Base-by-base conservation (phyloP, 1,140 invertebrate genomes). In the Berghia stephanieae region DNA sequence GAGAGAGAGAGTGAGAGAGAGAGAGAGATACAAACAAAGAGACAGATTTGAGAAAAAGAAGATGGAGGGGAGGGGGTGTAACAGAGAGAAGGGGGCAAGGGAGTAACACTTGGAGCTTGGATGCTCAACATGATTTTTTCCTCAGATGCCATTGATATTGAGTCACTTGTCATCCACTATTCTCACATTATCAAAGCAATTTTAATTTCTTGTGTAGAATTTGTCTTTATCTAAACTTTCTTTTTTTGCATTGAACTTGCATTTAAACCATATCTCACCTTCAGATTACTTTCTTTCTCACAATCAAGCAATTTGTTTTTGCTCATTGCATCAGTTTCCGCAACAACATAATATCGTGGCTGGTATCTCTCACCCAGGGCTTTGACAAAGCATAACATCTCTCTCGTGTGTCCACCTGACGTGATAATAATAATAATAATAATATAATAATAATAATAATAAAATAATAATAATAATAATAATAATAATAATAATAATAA, bases 311-410 rank as follows among this genome's bases (percentile, higher is more conserved):
- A 90, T 91, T 94, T 95, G 38, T 87, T 82, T 69, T 88, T 84
- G 85, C 96, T 98, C 49, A 93, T 94, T 34, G 84, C 86, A 90
- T 99, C 97, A 69, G 92, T 94, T 42, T 92, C 90, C 21, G 96
- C 95, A 72, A 96, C 86, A 70, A 98, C 89, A 86, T 97, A 98
- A 69, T 94, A 86, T 86, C 93, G 89, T 1, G 93, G 94, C 3
- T 85, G 85, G 87, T 94, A 96, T 80, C 91, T 91, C 8, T 38
- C 13, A 34, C 83, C 81, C 21, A 85, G 49, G 16, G 60, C 78
- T 60, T 76, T 74, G 43, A 83, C 68, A 36, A 85, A 57, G 16
- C 66, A 72, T 18, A 85, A 55, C 38, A 86, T 84, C 69, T 86
- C 84, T 74, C 78, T 81, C 34, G 84, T 86, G 67, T 86, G 84